These are phyloP conservation scores for Sebastes miniatus DNA, from an alignment of 2,797 vertebrate species.

Conservation along the genomic window DNA sequence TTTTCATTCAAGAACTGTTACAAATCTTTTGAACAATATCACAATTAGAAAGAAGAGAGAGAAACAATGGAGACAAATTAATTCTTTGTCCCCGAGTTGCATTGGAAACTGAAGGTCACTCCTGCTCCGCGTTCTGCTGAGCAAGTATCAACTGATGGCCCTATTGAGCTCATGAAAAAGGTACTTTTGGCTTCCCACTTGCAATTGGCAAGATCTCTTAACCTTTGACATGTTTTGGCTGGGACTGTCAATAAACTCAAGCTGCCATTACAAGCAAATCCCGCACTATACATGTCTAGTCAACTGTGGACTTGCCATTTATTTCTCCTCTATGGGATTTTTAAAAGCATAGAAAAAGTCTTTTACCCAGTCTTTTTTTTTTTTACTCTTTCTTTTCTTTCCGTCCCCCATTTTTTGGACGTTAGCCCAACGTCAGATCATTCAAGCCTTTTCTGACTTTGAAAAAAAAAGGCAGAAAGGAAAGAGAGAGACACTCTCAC, in stretches of 20 bases:
- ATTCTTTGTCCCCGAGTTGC: conserved; percentile 57
- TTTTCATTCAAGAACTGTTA: conserved; percentile 14
- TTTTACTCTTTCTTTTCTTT: conserved; percentile 77
- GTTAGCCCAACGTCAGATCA: conserved; percentile 77
- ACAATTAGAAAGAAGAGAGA: conserved; percentile 17
- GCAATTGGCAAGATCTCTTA: conserved; percentile 77
- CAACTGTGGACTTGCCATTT: conserved; percentile 84
- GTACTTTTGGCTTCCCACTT: conserved; percentile 71
- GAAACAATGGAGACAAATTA: conserved; percentile 66
- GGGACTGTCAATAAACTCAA: conserved; percentile 73
- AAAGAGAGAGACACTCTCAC: conserved; percentile 81
- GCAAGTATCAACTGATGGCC: conserved; percentile 72
- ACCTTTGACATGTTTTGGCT: conserved; percentile 85
- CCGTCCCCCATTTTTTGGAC: conserved; percentile 77
- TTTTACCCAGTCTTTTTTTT: conserved; percentile 68
- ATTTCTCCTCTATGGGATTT: conserved; percentile 81
- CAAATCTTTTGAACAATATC: conserved; percentile 26
- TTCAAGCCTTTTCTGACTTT: conserved; percentile 81
- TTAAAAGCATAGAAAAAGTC: conserved; percentile 74
- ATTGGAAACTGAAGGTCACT: conserved; percentile 58
- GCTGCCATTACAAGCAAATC: conserved; percentile 81
- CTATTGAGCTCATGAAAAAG: conserved; percentile 73
- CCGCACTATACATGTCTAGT: conserved; percentile 75
- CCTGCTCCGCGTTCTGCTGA: conserved; percentile 57
- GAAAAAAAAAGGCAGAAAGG: conserved; percentile 77